Base-by-base conservation (phyloP, 1,140 invertebrate genomes). In the Bombus ignitus region DNA sequence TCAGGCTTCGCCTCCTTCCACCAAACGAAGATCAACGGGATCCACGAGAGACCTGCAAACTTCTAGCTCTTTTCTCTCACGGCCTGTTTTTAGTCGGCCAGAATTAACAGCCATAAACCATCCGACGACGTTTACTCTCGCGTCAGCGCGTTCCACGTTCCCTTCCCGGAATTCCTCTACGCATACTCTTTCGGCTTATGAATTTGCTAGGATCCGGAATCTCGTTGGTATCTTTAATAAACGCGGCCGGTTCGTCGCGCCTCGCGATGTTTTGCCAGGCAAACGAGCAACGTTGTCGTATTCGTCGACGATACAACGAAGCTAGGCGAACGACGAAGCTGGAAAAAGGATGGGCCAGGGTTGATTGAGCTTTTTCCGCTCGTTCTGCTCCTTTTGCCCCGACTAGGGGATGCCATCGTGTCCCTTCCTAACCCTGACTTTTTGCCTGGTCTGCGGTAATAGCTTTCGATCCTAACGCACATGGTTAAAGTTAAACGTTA, bases 401-500 rank as follows among this genome's bases (percentile, higher is more conserved):
- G 28, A n/a, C 28, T 18, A 53, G 39, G 72, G 25, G 44, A 70
- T 28, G 25, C 57, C 37, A 37, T 35, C 18, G 32, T 42, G 57
- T 62, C 59, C 59, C 57, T 42, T 32, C 6, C 15, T n/a, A 35
- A 10, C 32, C 35, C n/a, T 32, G 22, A 70, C 37, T 85, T 85
- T 85, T 85, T 85, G 83, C 42, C 35, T 1, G 1, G 28, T n/a
- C 44, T n/a, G 25, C 77, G 77, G 77, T 85, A 85, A 85, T 85
- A 81, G 83, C 83, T 62, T 85, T 85, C 83, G 77, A 85, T 81
- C 83, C 78, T 57, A 71, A 73, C 83, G 59, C 59, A 74, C 83
- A 53, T 37, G 85, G 74, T 83, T 53, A 62, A 88, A 91, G 81
- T 88, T 88, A 86, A 86, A 82, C 81, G 85, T 80, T 78, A 76